These are phyloP conservation scores for Poeciliopsis gracilis DNA, from an alignment of 2,797 vertebrate genomes.

Conservation along the genomic window DNA sequence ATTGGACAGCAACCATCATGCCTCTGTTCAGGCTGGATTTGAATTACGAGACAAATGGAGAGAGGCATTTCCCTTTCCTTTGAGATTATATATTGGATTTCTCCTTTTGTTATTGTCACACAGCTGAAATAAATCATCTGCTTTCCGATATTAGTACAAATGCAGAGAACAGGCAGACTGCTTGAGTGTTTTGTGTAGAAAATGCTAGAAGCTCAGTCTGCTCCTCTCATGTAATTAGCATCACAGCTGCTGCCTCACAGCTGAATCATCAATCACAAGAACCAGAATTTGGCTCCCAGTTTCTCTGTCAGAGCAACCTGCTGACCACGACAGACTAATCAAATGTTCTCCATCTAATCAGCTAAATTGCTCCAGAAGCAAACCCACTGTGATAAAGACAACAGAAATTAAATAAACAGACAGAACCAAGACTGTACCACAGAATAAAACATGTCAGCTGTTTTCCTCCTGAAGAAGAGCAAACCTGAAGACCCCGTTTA, in stretches of 20 bases:
- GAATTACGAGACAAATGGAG: constrained; percentile 30
- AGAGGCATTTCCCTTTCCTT: not conserved
- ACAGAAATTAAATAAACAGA: not conserved
- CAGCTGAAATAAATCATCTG: not conserved
- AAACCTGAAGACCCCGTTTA: not conserved
- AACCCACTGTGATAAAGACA: not conserved
- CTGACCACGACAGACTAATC: constrained; percentile 3
- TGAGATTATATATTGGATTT: too few species aligned
- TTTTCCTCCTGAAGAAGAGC: not conserved
- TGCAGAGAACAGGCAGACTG: not conserved
- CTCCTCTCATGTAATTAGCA: not conserved
- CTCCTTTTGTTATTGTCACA: not conserved
- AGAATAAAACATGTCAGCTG: not conserved
- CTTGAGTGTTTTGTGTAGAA: constrained; percentile 3
- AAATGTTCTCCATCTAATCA: constrained; percentile 7
- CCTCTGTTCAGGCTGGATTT: constrained; percentile 13
- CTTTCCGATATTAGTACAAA: not conserved
- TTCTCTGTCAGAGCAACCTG: not conserved
- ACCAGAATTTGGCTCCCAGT: constrained; percentile 3
- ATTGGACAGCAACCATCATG: constrained; percentile 40
- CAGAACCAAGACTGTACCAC: not conserved
- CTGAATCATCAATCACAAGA: constrained; percentile 12
- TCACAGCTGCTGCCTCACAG: constrained; percentile 8
- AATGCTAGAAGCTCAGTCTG: not conserved
- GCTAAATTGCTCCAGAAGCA: not conserved